phyloP scores from a whole-genome alignment of 2,113 vertebrate genomes.

The Salvator merianae region DNA sequence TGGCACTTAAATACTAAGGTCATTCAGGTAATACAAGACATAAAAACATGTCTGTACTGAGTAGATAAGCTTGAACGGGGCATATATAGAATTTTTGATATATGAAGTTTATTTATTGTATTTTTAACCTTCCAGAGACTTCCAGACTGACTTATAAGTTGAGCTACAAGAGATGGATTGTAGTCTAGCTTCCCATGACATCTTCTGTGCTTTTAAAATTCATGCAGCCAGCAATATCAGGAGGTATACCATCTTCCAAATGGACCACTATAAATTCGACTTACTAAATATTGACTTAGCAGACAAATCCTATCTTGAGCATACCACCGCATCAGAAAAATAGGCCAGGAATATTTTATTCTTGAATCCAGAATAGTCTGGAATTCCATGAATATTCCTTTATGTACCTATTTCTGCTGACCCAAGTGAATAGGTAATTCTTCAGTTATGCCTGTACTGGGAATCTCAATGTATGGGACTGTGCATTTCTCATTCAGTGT shows the following conservation, averaged over 20 bases:
- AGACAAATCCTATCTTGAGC: background rate
- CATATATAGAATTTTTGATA: background rate
- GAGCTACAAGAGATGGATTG: background rate
- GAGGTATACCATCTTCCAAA: background rate
- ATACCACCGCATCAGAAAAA: background rate
- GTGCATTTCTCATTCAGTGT: background rate
- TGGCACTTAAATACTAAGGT: too few relatives aligned
- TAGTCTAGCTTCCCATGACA: background rate
- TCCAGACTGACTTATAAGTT: too few relatives aligned
- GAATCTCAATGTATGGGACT: background rate
- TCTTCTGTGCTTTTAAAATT: background rate
- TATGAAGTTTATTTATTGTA: background rate
- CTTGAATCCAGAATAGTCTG: too few relatives aligned
- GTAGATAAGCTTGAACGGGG: background rate
- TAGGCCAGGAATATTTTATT: background rate
- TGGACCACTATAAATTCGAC: background rate
- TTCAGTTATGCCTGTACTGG: background rate
- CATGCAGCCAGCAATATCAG: background rate
- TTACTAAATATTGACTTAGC: background rate
- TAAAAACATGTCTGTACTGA: background rate
- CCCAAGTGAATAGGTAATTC: background rate
- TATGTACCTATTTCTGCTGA: background rate
- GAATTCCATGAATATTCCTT: background rate
- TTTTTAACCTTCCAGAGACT: too few relatives aligned
- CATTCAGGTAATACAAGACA: background rate